phyloP scores from a whole-genome alignment of 2,888 invertebrate species.

The Drosophila aldrichi region DNA sequence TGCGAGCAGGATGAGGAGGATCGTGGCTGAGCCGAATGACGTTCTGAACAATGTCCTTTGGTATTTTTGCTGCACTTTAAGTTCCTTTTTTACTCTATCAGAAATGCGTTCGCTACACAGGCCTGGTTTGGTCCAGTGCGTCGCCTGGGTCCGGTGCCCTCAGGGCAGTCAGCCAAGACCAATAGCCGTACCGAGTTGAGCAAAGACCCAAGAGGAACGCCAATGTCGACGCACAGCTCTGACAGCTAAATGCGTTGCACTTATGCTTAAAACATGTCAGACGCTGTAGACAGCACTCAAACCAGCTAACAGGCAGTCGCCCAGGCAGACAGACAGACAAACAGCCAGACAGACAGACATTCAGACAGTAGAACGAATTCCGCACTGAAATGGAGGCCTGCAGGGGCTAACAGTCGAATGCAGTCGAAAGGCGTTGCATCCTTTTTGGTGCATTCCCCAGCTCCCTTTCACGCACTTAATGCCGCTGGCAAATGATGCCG shows the following conservation, averaged over 20 bases:
- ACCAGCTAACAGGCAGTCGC: constrained; percentile 29
- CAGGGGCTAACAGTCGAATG: constrained; percentile 8
- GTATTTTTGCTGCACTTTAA: constrained; percentile 67
- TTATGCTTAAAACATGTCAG: constrained; percentile 80
- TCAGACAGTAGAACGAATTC: constrained; percentile 20
- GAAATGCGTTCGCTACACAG: constrained; percentile 20
- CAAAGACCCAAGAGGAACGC: constrained; percentile 25
- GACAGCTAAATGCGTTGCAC: constrained; percentile 81
- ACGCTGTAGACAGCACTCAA: constrained; percentile 74
- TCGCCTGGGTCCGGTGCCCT: not conserved
- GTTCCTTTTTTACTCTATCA: constrained; percentile 20
- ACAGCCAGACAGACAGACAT: constrained; percentile 11
- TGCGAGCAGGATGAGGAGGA: constrained; percentile 17
- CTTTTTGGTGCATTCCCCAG: constrained; percentile 30
- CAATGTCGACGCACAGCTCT: constrained; percentile 47
- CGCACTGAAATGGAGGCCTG: constrained; percentile 28
- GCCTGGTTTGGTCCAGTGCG: constrained; percentile 53
- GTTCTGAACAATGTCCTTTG: constrained; percentile 40
- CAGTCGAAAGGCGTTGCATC: constrained; percentile 41
- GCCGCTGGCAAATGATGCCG: constrained; percentile 4
- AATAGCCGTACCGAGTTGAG: constrained; percentile 14
- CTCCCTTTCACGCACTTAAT: constrained; percentile 8
- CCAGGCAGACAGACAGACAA: constrained; percentile 2
- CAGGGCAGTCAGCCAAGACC: constrained; percentile 64
- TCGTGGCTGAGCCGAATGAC: constrained; percentile 5